phyloP scores from a whole-genome alignment of 92 coral and sea anemone species.

The Palythoa caribaeorum region DNA sequence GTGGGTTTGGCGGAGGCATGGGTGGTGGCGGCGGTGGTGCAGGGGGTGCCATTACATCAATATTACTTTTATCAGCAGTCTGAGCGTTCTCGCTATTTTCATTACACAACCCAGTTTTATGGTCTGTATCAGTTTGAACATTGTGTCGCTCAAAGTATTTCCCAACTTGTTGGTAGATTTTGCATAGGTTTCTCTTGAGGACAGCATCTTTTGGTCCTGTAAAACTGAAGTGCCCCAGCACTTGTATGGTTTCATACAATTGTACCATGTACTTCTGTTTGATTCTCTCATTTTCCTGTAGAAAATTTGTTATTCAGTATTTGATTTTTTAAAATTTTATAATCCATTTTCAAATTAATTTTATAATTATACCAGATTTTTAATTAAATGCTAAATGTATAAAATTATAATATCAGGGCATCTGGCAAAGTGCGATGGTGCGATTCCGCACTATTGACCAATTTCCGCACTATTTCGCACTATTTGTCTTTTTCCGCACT shows the following conservation, averaged over 20 bases:
- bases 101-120: neutral
- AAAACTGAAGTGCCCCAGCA: conserved; percentile 79
- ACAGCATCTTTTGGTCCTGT: conserved; percentile 69
- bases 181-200: conserved; percentile 73
- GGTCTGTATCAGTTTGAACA: conserved; percentile 38
- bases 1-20: conserved; percentile 46
- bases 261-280: conserved; percentile 69
- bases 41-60: conserved; percentile 24
- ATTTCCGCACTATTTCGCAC: too few relatives aligned
- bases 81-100: neutral
- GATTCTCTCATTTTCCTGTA: conserved; percentile 76
- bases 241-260: conserved; percentile 62
- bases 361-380: neutral
- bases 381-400: neutral
- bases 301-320: neutral
- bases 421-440: too few relatives aligned
- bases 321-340: neutral
- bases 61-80: neutral
- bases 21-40: conserved; percentile 54
- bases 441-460: too few relatives aligned
- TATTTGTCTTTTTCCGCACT: too few relatives aligned
- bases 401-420: too few relatives aligned
- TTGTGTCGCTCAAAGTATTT: conserved; percentile 75
- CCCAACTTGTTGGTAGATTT: conserved; percentile 85
- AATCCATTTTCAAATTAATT: neutral